Evolutionary conservation across 2,888 invertebrate genomes (phyloP), one percentile per base, ranked within the genome.

Genomic region (Drosophila setosimentum): DNA sequence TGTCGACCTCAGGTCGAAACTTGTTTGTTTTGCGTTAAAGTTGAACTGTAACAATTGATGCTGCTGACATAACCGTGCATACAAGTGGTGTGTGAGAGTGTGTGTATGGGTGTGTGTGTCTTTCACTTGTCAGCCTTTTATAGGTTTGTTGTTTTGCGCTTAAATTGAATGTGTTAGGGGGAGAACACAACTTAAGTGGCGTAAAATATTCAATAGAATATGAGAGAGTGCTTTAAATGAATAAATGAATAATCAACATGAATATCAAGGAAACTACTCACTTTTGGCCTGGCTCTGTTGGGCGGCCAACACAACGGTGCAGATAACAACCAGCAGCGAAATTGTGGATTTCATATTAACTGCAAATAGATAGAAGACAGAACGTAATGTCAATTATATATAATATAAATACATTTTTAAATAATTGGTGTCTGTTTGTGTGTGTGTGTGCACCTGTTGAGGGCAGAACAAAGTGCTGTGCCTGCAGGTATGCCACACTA

Each of bases 271-370:
- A 16, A 49, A 50, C 10, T 84, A 92, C 93, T 93, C 80, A 93
- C 93, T 93, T 85, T 92, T 93, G 72, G 93, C 93, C 78, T 92
- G 92, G 78, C 91, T 91, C 73, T 92, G 91, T 73, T 92, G 91
- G 68, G 92, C 91, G 68, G 92, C 92, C 83, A 93, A 85, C 69
- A 92, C 92, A 72, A 92, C 91, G 63, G 92, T 91, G 78, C 92
- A 92, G 69, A 92, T 90, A 78, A 92, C 80, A 78, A 93, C 80
- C 70, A 93, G 87, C 77, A 93, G 83, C 42, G 93, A 91, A 84
- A 92, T 89, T 68, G 91, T 90, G 68, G 92, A 91, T 80, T 92
- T 93, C 93, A 93, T 93, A 59, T 90, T 92, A 83, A 68, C 89
- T 89, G 82, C 55, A 87, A 88, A 73, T 49, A 37, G n/a, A 29